These are phyloP conservation scores for Formica aserva DNA, from an alignment of 2,888 invertebrate genomes.

Conservation along the genomic window DNA sequence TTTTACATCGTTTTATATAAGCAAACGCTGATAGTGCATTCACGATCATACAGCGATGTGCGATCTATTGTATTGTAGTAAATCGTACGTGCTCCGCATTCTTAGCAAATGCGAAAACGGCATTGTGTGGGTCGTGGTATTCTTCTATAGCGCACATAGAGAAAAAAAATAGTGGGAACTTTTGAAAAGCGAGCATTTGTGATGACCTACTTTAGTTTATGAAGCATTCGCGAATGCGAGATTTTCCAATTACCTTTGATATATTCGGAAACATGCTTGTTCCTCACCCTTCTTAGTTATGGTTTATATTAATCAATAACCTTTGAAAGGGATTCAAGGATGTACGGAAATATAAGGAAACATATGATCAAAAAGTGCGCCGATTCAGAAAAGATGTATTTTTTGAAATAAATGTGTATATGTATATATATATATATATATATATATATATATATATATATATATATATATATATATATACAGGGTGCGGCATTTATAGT, in stretches of 20 bases:
- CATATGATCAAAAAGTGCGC: not conserved
- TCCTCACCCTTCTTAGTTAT: constrained; percentile 12
- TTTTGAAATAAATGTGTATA: not conserved
- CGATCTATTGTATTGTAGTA: constrained; percentile 29
- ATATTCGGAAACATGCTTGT: constrained; percentile 34
- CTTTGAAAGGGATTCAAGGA: not conserved
- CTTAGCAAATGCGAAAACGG: constrained; percentile 24
- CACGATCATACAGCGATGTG: constrained; percentile 8
- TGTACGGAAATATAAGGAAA: not conserved
- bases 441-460: too few relatives aligned
- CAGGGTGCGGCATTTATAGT: too few relatives aligned
- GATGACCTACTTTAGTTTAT: constrained; percentile 45
- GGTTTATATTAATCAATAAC: constrained; percentile 25
- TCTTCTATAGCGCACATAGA: constrained; percentile 10
- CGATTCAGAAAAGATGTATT: not conserved
- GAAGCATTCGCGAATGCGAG: constrained; percentile 20
- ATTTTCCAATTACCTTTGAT: constrained; percentile 48
- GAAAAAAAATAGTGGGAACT: constrained; percentile 39
- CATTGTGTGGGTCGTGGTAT: not conserved
- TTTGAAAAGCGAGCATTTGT: constrained; percentile 36
- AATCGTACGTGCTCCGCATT: constrained; percentile 12
- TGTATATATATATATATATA: not conserved
- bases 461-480: too few relatives aligned
- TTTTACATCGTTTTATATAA: constrained; percentile 17
- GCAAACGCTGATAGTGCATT: not conserved